phyloP scores from a whole-genome alignment of 1,140 invertebrate species.

The Drosophila mauritiana region DNA sequence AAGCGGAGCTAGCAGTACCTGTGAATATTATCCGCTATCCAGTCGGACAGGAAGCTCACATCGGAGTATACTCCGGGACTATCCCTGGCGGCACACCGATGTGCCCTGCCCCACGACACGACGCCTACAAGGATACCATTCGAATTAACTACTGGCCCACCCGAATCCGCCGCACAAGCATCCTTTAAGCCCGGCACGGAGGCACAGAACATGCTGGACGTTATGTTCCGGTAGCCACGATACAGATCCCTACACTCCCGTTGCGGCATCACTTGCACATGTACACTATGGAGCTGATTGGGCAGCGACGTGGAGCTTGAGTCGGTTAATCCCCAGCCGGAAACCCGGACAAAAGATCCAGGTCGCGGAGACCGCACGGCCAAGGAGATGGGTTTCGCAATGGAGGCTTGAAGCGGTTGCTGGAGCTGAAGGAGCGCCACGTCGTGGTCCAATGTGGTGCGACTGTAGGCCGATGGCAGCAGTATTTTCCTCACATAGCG shows the following conservation, averaged over 20 bases:
- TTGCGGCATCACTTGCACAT: conserved; percentile 54
- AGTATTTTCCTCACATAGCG: conserved; percentile 54
- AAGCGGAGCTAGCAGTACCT: conserved; percentile 43
- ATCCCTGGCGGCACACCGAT: conserved; percentile 85
- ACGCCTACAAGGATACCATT: conserved; percentile 87
- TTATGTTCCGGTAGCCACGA: conserved; percentile 68
- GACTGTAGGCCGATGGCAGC: conserved; percentile 51
- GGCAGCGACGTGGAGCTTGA: conserved; percentile 38
- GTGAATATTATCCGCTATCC: conserved; percentile 68
- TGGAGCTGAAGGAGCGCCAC: conserved; percentile 64
- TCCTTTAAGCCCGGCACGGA: conserved; percentile 85
- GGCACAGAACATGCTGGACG: conserved; percentile 85
- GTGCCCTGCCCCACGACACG: conserved; percentile 90
- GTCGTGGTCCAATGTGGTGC: conserved; percentile 60
- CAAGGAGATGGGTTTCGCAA: conserved; percentile 46
- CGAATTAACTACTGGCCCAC: conserved; percentile 86
- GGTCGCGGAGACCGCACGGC: conserved; percentile 33
- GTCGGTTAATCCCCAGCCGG: conserved; percentile 70
- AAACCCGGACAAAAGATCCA: conserved; percentile 49
- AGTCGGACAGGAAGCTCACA: conserved; percentile 78
- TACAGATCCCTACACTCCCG: conserved; percentile 53
- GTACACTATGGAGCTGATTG: conserved; percentile 69
- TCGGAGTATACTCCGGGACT: conserved; percentile 88
- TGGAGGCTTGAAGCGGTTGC: conserved; percentile 41
- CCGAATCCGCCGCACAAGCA: conserved; percentile 89